phyloP scores from a whole-genome alignment of 2,888 invertebrate genomes.

The Scotopteryx bipunctaria region DNA sequence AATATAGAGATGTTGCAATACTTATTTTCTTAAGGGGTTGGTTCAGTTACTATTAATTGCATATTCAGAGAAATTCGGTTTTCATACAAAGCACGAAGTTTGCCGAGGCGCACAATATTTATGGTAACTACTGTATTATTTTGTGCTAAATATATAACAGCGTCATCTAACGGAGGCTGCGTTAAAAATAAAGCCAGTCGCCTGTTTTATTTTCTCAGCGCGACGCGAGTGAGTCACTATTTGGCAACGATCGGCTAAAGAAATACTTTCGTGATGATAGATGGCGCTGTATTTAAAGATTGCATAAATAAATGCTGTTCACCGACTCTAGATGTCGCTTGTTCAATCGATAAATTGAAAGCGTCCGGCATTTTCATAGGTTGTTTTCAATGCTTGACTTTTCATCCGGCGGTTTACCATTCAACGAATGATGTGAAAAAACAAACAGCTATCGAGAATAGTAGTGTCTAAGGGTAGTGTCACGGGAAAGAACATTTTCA shows the following conservation, averaged over 20 bases:
- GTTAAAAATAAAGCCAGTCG: conserved; percentile 8
- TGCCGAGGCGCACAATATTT: too few relatives aligned
- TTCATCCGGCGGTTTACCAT: neutral
- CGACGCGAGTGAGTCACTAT: conserved; percentile 2
- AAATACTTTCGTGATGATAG: conserved; percentile 5
- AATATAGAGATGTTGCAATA: too few relatives aligned
- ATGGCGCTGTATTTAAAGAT: conserved; percentile 10
- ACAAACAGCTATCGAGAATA: too few relatives aligned
- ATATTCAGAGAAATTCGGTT: too few relatives aligned
- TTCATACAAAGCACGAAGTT: too few relatives aligned
- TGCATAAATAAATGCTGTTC: neutral
- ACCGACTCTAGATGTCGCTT: conserved; percentile 37
- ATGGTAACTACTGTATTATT: neutral
- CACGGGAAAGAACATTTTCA: too few relatives aligned
- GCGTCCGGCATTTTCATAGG: conserved; percentile 7
- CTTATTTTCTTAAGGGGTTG: too few relatives aligned
- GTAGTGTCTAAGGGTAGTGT: too few relatives aligned
- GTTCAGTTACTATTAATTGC: too few relatives aligned
- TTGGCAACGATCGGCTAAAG: conserved; percentile 5
- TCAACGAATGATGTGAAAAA: too few relatives aligned
- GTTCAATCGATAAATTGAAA: conserved; percentile 6
- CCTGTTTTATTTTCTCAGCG: neutral
- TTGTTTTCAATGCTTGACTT: conserved; percentile 1
- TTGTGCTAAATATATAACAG: neutral
- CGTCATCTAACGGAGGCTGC: conserved; percentile 16